phyloP scores from a whole-genome alignment of 2,797 vertebrate species.

The Ciconia nigra region DNA sequence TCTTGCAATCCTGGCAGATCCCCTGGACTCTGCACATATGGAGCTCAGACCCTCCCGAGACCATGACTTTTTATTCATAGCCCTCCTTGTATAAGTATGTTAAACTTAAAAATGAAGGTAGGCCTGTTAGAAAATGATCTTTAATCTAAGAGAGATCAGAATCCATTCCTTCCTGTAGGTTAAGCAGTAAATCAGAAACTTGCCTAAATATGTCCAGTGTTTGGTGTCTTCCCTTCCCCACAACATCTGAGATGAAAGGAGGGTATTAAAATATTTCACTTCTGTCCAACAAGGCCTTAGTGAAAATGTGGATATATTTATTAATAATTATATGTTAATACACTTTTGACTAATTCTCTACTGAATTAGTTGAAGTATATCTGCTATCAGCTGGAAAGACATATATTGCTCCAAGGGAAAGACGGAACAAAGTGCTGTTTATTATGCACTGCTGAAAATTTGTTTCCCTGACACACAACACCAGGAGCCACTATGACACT shows the following conservation, averaged over 20 bases:
- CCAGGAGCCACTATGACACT: neutral
- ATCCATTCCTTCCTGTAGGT: neutral
- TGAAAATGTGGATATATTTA: neutral
- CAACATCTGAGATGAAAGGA: neutral
- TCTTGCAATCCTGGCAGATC: neutral
- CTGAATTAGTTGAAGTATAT: neutral
- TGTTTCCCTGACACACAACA: neutral
- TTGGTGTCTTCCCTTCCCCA: neutral
- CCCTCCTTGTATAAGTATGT: fast-evolving
- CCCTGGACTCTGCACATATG: neutral
- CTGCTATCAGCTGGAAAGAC: neutral
- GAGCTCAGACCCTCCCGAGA: neutral
- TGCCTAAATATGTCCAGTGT: neutral
- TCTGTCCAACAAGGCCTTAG: neutral
- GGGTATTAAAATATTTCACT: neutral
- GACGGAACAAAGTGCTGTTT: neutral
- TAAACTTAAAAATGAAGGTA: neutral
- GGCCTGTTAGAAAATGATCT: neutral
- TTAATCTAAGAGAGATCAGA: neutral
- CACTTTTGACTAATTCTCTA: neutral
- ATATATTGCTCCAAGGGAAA: neutral
- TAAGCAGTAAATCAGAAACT: neutral
- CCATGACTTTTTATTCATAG: neutral
- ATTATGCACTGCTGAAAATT: neutral
- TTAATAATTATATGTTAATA: neutral